Evolutionary conservation across 2,113 vertebrate genomes (phyloP), one percentile per base, ranked within the genome.

Genomic region (Acanthisitta chloris): DNA sequence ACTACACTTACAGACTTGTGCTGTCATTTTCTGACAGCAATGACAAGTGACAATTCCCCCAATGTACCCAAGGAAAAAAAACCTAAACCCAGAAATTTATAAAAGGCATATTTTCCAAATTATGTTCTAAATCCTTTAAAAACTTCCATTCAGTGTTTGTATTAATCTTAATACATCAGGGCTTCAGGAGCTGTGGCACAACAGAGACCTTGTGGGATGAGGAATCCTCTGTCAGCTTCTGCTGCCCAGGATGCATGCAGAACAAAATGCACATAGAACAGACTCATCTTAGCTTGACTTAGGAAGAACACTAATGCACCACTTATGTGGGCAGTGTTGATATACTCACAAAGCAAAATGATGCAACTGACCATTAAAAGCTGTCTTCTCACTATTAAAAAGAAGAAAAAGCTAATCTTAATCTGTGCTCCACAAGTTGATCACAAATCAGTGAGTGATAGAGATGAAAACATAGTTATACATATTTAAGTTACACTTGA

Each of bases 281-380:
- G 58, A 65, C 17, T 45, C 9, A n/a, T 20, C 33, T 49, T 24
- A 38, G 46, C 14, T 46, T 80, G 45, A 33, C 45, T 87, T 25
- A 28, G 20, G 24, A 82, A 14, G 49, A 80, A 45, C 61, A 79
- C 9, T 9, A 28, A 29, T 8, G 12, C 10, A n/a, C 3, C 49
- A 46, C 14, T 49, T 65, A 11, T 0, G 1, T 0, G 0, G 17
- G 42, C 18, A 61, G 4, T 21, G n/a, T 2, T 46, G 25, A 54
- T 36, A 25, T 2, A 59, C 17, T n/a, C 10, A 7, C 42, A 72
- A 61, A 85, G 43, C 38, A 70, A 92, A 92, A 94, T 4, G 0
- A 72, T 61, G 54, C 16, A n/a, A 72, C 81, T 85, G 49, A 71
- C 25, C 52, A 76, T 45, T 55, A 66, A 88, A 94, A 85, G 9